Evolutionary conservation across 2,888 invertebrate genomes (phyloP).

Genomic region (Apotomis capreana): DNA sequence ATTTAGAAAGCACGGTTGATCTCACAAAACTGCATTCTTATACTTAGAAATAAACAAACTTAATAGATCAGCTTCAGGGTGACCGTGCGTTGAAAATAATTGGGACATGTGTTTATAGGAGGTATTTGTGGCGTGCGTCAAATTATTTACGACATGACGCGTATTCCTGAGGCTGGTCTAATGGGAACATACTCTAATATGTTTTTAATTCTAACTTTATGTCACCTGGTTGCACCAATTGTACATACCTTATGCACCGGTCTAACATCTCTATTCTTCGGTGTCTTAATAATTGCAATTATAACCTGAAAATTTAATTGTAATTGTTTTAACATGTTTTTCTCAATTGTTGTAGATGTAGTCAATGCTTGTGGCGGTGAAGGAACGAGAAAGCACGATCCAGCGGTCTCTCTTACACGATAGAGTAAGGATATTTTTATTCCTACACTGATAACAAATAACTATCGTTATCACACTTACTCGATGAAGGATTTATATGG

Average conservation of each 20-base stretch:
- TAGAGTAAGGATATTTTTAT: conserved; percentile 74
- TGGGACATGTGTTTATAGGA: background rate
- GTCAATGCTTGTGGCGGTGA: conserved; percentile 95
- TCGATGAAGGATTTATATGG: background rate
- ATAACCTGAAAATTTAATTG: conserved; percentile 45
- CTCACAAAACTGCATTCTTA: background rate
- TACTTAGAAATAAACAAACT: background rate
- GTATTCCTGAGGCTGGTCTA: conserved; percentile 1
- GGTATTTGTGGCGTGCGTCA: background rate
- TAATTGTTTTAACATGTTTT: conserved; percentile 67
- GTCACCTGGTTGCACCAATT: conserved; percentile 13
- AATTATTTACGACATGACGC: background rate
- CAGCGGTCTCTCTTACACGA: conserved; percentile 83
- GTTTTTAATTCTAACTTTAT: background rate
- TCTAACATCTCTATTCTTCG: conserved; percentile 41
- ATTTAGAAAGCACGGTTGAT: background rate
- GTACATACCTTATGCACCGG: conserved; percentile 36
- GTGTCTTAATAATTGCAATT: conserved; percentile 45
- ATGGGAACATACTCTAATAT: background rate
- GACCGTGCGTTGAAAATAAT: background rate
- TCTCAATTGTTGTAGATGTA: conserved; percentile 90
- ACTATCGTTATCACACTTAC: conserved; percentile 8
- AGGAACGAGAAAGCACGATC: conserved; percentile 85
- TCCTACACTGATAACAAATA: conserved; percentile 36
- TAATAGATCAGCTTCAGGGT: conserved; percentile 2